A percentile compares a stretch with the other conserved stretches of the same genome.
phyloP scores from a whole-genome alignment of 2,797 vertebrate species.

The Oryzias dopingdopingensis region DNA sequence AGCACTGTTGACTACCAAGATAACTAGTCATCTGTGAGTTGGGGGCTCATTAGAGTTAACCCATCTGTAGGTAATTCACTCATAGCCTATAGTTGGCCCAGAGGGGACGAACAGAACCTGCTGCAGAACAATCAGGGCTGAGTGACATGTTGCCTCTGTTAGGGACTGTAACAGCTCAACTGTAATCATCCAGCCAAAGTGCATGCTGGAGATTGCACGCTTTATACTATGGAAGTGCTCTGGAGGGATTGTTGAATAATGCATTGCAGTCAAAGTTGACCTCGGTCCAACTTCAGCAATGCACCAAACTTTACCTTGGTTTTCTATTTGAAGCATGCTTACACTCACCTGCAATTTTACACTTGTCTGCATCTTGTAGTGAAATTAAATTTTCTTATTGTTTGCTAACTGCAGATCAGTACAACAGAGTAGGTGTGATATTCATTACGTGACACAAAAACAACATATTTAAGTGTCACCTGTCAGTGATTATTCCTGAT shows the following conservation, averaged over 20 bases:
- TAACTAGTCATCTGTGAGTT: conserved; percentile 45
- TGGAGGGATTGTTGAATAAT: conserved; percentile 55
- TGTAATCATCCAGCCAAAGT: conserved; percentile 44
- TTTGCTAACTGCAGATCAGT: too few relatives aligned
- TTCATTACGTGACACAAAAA: too few relatives aligned
- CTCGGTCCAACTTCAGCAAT: conserved; percentile 46
- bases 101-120: conserved; percentile 40
- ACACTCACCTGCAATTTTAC: conserved; percentile 16
- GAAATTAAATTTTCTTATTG: conserved; percentile 9
- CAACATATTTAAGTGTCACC: conserved; percentile 7
- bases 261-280: conserved; percentile 53
- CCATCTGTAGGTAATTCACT: conserved; percentile 52
- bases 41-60: conserved; percentile 47
- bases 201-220: conserved; percentile 51
- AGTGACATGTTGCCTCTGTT: conserved; percentile 19
- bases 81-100: conserved; percentile 29
- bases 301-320: conserved; percentile 32
- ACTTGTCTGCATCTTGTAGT: conserved; percentile 7
- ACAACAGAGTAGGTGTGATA: too few relatives aligned
- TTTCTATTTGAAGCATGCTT: conserved; percentile 17
- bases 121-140: conserved; percentile 51
- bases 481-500: conserved; percentile 8
- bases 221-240: conserved; percentile 58
- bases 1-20: conserved; percentile 59
- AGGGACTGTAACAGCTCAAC: conserved; percentile 36